A percentile compares a stretch with the other conserved stretches of the same genome.
Conservation (phyloP, 2,888 invertebrate species). For the Polydrusus cervinus region DNA sequence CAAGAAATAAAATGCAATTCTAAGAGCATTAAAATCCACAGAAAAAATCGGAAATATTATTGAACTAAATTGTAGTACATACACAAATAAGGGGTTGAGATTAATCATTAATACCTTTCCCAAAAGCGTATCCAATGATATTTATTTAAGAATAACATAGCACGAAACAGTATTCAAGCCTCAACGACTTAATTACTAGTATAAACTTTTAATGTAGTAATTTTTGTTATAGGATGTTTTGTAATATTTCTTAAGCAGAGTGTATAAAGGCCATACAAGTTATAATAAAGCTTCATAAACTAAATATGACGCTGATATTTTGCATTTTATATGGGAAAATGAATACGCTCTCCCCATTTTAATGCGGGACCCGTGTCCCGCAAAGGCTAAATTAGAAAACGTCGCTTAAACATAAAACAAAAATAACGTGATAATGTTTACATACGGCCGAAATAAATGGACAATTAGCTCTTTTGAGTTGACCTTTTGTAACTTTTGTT, state of each 20-base stretch:
- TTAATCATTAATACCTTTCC: too few relatives aligned
- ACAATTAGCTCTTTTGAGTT: constrained; percentile 15
- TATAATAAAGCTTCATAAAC: constrained; percentile 31
- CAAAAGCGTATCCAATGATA: too few relatives aligned
- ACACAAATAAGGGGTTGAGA: too few relatives aligned
- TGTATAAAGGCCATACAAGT: constrained; percentile 7
- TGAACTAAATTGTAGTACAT: too few relatives aligned
- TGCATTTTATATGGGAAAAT: constrained; percentile 29
- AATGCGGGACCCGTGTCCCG: constrained; percentile 30
- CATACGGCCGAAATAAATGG: constrained; percentile 18
- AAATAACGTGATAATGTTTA: constrained; percentile 37
- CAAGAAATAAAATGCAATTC: too few relatives aligned
- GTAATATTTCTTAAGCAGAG: not conserved
- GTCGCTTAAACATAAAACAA: constrained; percentile 13
- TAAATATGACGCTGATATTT: constrained; percentile 28
- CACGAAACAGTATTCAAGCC: too few relatives aligned
- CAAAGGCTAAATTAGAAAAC: constrained; percentile 33
- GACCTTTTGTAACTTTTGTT: not conserved
- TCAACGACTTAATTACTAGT: too few relatives aligned
- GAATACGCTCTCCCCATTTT: constrained; percentile 35
- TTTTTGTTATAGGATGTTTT: too few relatives aligned
- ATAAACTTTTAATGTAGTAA: too few relatives aligned
- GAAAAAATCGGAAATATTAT: too few relatives aligned
- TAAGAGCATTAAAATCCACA: too few relatives aligned
- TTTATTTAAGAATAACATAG: too few relatives aligned